These are phyloP conservation scores for Rhineura floridana DNA, from an alignment of 2,113 vertebrate genomes.

Conservation along the genomic window DNA sequence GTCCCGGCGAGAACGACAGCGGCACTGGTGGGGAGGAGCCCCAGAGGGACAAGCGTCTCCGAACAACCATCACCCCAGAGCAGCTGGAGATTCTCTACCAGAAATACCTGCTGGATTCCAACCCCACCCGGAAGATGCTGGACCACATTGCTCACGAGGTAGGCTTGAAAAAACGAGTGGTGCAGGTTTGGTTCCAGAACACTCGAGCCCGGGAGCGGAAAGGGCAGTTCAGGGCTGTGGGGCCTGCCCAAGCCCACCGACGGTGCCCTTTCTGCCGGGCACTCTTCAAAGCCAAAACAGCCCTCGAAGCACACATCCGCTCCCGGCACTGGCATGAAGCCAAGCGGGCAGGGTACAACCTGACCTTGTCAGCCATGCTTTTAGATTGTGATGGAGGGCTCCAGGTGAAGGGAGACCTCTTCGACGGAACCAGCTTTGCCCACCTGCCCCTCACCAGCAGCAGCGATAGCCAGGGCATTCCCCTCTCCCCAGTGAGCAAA, in stretches of 20 bases:
- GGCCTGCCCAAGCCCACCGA: conserved; percentile 94
- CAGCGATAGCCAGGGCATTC: conserved; percentile 90
- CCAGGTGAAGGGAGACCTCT: conserved; percentile 91
- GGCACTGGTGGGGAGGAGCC: conserved; percentile 95
- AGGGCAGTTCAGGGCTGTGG: conserved; percentile 96
- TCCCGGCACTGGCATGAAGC: conserved; percentile 99
- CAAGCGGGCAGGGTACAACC: conserved; percentile 96
- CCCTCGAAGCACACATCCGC: conserved; percentile 96
- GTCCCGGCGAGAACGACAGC: conserved; percentile 96
- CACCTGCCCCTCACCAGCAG: conserved; percentile 78
- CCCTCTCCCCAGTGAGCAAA: conserved; percentile 93
- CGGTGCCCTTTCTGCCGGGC: conserved; percentile 97
- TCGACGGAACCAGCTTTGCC: conserved; percentile 87
- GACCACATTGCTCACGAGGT: conserved; percentile 99
- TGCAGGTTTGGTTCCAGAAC: conserved; percentile 99
- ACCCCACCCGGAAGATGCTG: conserved; percentile 98
- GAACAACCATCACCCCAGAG: conserved; percentile 98
- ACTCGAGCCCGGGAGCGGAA: conserved; percentile 96
- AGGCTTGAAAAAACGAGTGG: conserved; percentile 97
- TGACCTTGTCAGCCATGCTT: conserved; percentile 89
- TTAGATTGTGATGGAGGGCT: conserved; percentile 90
- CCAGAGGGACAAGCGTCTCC: conserved; percentile 94
- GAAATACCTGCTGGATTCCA: conserved; percentile 97
- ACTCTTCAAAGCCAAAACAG: conserved; percentile 98
- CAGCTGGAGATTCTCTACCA: conserved; percentile 98